Evolutionary conservation across 2,113 vertebrate genomes (phyloP), one percentile per base, ranked within the genome.

Genomic region (Antechinus flavipes): DNA sequence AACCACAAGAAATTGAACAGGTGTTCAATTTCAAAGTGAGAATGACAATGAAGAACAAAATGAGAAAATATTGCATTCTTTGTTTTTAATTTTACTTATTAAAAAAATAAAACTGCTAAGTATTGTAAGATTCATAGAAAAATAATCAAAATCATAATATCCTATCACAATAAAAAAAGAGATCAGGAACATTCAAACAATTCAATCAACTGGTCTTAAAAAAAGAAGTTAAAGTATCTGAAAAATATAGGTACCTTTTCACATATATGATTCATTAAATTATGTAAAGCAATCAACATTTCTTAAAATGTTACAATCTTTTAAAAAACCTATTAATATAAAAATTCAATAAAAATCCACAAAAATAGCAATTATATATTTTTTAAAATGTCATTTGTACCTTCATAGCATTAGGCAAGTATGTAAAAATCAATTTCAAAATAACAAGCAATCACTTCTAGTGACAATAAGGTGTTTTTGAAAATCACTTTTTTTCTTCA

Each of bases 331-430:
- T 46, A 93, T 50, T 93, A 94, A 90, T 42, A 16, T 3, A 22
- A 96, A 95, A 94, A 30, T 93, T 53, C 90, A 91, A 90, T 91
- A 35, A 96, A 93, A 95, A 96, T 42, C 26, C 23, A 54, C 55
- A 93, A 95, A 92, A 94, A 95, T 61, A 42, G 54, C 94, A 26
- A 91, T 90, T 14, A 94, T 92, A 93, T 91, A 49, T 47, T 84
- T 89, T 96, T 58, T 94, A 50, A 94, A 94, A 93, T 94, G 27
- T 52, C 46, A 68, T 95, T 95, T 97, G 95, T 94, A 94, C 49
- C 24, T 95, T 96, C 91, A 95, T 10, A 95, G 35, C 76, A 94
- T 94, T 94, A 93, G n/a, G 53, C 47, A 96, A 94, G 54, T 54
- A 84, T 92, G 35, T 94, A 92, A 95, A 90, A 96, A 92, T 76